These are phyloP conservation scores for Pomacea maculata DNA, from an alignment of 1,140 invertebrate species.

Conservation along the genomic window DNA sequence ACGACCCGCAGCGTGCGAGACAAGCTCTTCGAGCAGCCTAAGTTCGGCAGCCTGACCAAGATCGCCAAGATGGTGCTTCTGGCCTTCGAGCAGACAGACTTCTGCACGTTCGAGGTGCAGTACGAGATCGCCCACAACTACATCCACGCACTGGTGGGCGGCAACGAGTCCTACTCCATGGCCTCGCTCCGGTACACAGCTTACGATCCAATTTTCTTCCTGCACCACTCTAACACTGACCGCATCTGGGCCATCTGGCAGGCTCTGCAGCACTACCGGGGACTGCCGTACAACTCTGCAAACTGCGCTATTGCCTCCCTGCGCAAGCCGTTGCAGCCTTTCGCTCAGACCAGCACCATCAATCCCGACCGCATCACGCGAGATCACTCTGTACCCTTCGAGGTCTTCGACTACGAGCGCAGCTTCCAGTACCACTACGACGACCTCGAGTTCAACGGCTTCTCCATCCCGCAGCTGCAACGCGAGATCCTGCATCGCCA, in stretches of 20 bases:
- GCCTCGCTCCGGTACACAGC: conserved; percentile 30
- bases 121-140: conserved; percentile 35
- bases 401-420: conserved; percentile 27
- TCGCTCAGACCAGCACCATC: conserved; percentile 12
- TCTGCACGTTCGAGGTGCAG: conserved; percentile 35
- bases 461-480: conserved; percentile 23
- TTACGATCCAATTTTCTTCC: conserved; percentile 29
- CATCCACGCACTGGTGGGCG: conserved; percentile 34
- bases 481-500: conserved; percentile 16
- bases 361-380: conserved; percentile 25
- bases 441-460: conserved; percentile 26
- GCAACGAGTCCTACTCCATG: conserved; percentile 32
- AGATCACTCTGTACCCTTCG: conserved; percentile 27
- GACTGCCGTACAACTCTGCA: conserved; percentile 29
- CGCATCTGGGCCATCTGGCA: conserved; percentile 39
- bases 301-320: conserved; percentile 31
- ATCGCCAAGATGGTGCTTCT: conserved; percentile 23
- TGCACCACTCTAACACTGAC: conserved; percentile 35
- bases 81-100: conserved; percentile 35
- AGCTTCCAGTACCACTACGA: conserved; percentile 32
- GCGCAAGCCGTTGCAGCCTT: conserved; percentile 22
- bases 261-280: conserved; percentile 29
- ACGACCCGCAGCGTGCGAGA: conserved; percentile 22
- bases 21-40: conserved; percentile 17
- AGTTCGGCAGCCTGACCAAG: conserved; percentile 21